phyloP scores from a whole-genome alignment of 1,140 invertebrate species.

The Globodera rostochiensis region DNA sequence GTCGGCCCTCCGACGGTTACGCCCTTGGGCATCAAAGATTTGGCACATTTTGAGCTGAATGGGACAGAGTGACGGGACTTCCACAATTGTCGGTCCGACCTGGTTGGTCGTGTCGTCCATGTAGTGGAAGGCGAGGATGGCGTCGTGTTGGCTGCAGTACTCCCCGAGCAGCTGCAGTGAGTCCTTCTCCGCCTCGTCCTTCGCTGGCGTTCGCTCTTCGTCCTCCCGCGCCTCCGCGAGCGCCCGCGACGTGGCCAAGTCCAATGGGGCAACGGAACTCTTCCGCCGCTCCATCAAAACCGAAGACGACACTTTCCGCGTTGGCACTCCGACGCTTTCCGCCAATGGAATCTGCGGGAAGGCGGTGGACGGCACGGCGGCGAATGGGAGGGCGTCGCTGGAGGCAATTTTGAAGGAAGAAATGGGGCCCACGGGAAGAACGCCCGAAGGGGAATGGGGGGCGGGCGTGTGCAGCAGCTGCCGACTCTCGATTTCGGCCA shows the following conservation, averaged over 20 bases:
- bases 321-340: background rate
- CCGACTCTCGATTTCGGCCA: conserved; percentile 34
- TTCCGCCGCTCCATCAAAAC: background rate
- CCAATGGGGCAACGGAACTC: background rate
- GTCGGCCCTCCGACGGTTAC: conserved; percentile 10
- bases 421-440: conserved; percentile 10
- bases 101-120: conserved; percentile 53
- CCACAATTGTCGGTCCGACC: background rate
- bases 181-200: conserved; percentile 48
- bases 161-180: conserved; percentile 46
- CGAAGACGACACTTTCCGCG: conserved; percentile 9
- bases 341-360: conserved; percentile 22
- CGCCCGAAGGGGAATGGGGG: conserved; percentile 4
- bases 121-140: conserved; percentile 55
- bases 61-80: background rate
- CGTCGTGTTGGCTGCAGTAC: conserved; percentile 54
- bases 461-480: conserved; percentile 26
- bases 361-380: conserved; percentile 10
- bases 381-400: background rate
- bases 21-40: conserved; percentile 37
- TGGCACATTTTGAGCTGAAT: conserved; percentile 43
- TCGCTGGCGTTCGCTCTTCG: background rate
- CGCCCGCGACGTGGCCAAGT: conserved; percentile 13
- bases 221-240: background rate
- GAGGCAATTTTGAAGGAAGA: conserved; percentile 1